phyloP scores from a whole-genome alignment of 2,113 vertebrate genomes.

The Gavia stellata region DNA sequence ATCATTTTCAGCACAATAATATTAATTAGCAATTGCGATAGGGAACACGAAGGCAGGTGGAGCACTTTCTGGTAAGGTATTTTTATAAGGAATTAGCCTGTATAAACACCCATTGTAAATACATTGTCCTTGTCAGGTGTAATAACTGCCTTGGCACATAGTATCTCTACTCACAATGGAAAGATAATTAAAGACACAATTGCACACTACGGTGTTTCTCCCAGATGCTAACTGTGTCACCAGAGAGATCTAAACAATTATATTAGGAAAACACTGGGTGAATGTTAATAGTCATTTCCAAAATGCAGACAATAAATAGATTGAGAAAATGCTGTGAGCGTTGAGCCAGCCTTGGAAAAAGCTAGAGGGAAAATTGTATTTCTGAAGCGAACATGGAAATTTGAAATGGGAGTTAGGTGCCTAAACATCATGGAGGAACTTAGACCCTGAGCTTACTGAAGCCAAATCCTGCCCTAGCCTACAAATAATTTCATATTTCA shows the following conservation, averaged over 20 bases:
- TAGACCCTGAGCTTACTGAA: neutral
- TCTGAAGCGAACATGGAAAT: constrained; percentile 6
- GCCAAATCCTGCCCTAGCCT: constrained; percentile 1
- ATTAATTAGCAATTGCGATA: constrained; percentile 48
- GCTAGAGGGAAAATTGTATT: constrained; percentile 1
- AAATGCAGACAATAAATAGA: neutral
- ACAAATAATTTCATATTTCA: constrained; percentile 17
- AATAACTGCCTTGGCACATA: constrained; percentile 64
- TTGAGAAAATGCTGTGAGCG: neutral
- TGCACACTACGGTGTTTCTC: constrained; percentile 41
- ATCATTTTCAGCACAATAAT: constrained; percentile 47
- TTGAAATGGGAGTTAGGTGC: neutral
- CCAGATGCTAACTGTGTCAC: constrained; percentile 24
- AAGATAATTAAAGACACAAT: constrained; percentile 58
- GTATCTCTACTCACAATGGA: constrained; percentile 58
- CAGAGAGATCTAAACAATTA: neutral
- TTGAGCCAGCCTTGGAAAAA: constrained; percentile 8
- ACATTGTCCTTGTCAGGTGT: constrained; percentile 58
- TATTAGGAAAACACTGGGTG: neutral
- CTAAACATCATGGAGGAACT: constrained; percentile 1
- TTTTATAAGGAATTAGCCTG: constrained; percentile 72
- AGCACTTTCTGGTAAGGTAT: constrained; percentile 50
- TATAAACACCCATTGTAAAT: constrained; percentile 65
- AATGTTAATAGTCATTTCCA: neutral
- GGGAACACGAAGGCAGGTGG: constrained; percentile 29